A percentile compares a stretch with the other conserved stretches of the same genome.
Evolutionary conservation across 2,797 vertebrate species (phyloP).

Genomic region (Anabas testudineus): DNA sequence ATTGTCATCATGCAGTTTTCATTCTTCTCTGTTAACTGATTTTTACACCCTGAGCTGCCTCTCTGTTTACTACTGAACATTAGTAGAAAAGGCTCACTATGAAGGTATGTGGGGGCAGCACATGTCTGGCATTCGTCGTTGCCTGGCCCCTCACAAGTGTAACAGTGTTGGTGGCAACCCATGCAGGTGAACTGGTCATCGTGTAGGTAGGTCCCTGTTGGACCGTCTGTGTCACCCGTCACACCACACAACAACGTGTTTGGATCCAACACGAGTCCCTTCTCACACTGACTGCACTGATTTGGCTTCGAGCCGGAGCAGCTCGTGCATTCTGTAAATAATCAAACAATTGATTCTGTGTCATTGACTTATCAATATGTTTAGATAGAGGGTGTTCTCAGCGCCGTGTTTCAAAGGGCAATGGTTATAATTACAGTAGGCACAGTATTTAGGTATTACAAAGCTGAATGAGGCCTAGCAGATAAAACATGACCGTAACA

Average conservation of each 20-base stretch:
- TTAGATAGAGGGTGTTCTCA: not conserved
- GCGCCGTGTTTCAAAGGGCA: no score
- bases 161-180: conserved; percentile 79
- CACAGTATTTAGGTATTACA: no score
- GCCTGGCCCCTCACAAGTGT: conserved; percentile 80
- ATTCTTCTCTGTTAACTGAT: no score
- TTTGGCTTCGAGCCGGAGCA: conserved; percentile 82
- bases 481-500: no score
- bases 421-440: no score
- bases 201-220: conserved; percentile 81
- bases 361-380: not conserved
- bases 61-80: not conserved
- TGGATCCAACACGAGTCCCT: conserved; percentile 83
- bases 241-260: conserved; percentile 81
- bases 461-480: no score
- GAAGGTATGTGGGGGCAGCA: conserved; percentile 75
- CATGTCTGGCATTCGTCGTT: conserved; percentile 80
- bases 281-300: conserved; percentile 84
- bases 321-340: conserved; percentile 79
- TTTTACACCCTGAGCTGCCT: no score
- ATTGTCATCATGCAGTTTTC: no score
- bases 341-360: no score
- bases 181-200: conserved; percentile 85
- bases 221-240: conserved; percentile 81
- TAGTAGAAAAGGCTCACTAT: conserved; percentile 73